phyloP scores from a whole-genome alignment of 2,888 invertebrate genomes.

The Lasioglossum malachurum region DNA sequence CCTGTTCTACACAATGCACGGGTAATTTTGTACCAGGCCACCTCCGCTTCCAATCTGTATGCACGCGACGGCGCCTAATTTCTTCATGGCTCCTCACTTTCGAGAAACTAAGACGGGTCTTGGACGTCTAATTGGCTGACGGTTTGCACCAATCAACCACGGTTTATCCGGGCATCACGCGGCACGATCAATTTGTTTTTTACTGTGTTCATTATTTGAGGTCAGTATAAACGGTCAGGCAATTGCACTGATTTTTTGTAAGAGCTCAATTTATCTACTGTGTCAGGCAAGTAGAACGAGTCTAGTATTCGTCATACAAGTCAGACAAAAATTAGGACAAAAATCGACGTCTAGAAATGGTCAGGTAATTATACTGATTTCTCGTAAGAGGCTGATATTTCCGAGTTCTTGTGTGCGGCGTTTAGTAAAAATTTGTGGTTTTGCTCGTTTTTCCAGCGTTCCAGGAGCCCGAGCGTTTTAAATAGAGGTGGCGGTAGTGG shows the following conservation, averaged over 20 bases:
- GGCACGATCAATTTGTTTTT: not conserved
- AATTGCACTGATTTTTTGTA: no score
- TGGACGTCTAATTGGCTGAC: not conserved
- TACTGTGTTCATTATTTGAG: not conserved
- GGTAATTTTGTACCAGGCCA: conserved; percentile 57
- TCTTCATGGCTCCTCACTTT: not conserved
- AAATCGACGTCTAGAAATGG: no score
- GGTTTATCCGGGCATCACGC: not conserved
- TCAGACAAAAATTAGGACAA: not conserved
- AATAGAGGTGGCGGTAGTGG: not conserved
- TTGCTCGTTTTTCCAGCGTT: not conserved
- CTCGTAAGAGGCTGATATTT: not conserved
- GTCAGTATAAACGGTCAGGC: no score
- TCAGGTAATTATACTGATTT: no score
- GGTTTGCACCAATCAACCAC: not conserved
- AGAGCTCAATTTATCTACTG: no score
- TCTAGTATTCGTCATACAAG: no score
- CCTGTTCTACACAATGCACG: conserved; percentile 58
- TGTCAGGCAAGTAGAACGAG: no score
- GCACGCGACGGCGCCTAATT: not conserved
- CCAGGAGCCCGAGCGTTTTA: not conserved
- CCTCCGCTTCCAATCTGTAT: not conserved
- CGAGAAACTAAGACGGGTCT: not conserved
- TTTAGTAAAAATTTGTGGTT: not conserved
- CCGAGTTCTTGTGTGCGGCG: not conserved